Conservation (phyloP, 1,140 invertebrate genomes). For the Drosophila equinoxialis region DNA sequence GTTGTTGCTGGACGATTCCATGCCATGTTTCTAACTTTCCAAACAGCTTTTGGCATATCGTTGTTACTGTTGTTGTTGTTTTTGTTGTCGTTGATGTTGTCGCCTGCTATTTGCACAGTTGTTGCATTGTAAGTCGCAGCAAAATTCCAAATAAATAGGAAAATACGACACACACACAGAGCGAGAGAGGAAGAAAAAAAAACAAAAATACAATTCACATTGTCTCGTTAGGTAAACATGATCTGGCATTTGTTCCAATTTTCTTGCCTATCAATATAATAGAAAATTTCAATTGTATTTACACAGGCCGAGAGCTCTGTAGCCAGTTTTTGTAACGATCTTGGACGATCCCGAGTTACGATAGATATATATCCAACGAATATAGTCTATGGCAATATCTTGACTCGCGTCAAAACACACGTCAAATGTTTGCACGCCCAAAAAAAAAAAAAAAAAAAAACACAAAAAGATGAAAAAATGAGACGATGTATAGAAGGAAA, state of each 20-base stretch:
- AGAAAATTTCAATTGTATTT: slow-evolving; percentile 66
- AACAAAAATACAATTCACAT: slow-evolving; percentile 45
- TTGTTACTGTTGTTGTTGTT: slow-evolving; percentile 31
- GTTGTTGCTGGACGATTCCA: slow-evolving; percentile 34
- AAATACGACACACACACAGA: slow-evolving; percentile 51
- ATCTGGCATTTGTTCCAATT: slow-evolving; percentile 78
- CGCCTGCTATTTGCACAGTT: slow-evolving; percentile 79
- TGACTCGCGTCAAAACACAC: slow-evolving; percentile 80
- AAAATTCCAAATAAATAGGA: slow-evolving; percentile 74
- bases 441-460: slow-evolving; percentile 34
- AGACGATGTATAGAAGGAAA: slow-evolving; percentile 37
- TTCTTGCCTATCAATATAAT: slow-evolving; percentile 59
- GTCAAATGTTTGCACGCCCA: slow-evolving; percentile 77
- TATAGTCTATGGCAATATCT: slow-evolving; percentile 32
- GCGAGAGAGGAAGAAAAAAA: slow-evolving; percentile 20
- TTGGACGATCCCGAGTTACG: slow-evolving; percentile 26
- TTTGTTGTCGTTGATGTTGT: slow-evolving; percentile 47
- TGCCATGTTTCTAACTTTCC: slow-evolving; percentile 72
- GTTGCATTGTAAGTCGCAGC: slow-evolving; percentile 66
- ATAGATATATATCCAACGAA: slow-evolving; percentile 11
- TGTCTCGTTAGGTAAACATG: slow-evolving; percentile 75
- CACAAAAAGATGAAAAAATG: slow-evolving; percentile 29
- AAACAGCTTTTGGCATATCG: slow-evolving; percentile 63
- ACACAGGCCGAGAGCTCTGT: slow-evolving; percentile 54
- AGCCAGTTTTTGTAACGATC: slow-evolving; percentile 65